Conservation (phyloP, 2,888 invertebrate genomes). For the Ethmia dodecea region DNA sequence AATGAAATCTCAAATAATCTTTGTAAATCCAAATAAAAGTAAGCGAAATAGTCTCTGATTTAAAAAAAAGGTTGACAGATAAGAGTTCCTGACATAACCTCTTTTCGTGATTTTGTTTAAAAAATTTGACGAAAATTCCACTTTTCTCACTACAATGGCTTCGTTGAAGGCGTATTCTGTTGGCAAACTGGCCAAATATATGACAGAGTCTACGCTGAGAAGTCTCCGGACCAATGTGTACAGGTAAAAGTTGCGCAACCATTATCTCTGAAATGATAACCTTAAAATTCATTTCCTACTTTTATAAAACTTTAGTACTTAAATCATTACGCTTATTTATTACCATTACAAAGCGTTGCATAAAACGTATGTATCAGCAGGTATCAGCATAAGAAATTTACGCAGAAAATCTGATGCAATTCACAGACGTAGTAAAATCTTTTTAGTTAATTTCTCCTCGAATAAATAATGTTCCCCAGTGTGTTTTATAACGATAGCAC, state of each 20-base stretch:
- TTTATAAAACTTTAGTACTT: too few relatives aligned
- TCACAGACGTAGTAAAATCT: too few relatives aligned
- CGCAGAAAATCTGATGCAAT: too few relatives aligned
- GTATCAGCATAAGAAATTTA: too few relatives aligned
- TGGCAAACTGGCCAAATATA: constrained; percentile 63
- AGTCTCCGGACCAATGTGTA: constrained; percentile 53
- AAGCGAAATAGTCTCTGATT: neutral
- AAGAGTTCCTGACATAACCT: constrained; percentile 43
- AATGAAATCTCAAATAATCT: too few relatives aligned
- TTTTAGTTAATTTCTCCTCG: too few relatives aligned
- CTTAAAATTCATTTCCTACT: constrained; percentile 24
- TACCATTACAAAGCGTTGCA: too few relatives aligned
- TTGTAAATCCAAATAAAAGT: too few relatives aligned
- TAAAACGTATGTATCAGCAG: too few relatives aligned
- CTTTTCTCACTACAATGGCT: constrained; percentile 50
- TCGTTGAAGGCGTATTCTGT: constrained; percentile 68
- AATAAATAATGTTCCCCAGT: too few relatives aligned
- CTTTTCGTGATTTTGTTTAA: constrained; percentile 18
- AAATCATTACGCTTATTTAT: too few relatives aligned
- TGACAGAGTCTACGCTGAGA: constrained; percentile 64
- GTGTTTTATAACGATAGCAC: too few relatives aligned
- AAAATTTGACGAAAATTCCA: constrained; percentile 22
- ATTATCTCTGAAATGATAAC: constrained; percentile 30
- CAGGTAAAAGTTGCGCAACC: constrained; percentile 75
- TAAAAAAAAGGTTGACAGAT: constrained; percentile 19